A percentile compares a stretch with the other conserved stretches of the same genome.
phyloP scores from a whole-genome alignment of 2,888 invertebrate genomes.

The Epistrophe eligans region DNA sequence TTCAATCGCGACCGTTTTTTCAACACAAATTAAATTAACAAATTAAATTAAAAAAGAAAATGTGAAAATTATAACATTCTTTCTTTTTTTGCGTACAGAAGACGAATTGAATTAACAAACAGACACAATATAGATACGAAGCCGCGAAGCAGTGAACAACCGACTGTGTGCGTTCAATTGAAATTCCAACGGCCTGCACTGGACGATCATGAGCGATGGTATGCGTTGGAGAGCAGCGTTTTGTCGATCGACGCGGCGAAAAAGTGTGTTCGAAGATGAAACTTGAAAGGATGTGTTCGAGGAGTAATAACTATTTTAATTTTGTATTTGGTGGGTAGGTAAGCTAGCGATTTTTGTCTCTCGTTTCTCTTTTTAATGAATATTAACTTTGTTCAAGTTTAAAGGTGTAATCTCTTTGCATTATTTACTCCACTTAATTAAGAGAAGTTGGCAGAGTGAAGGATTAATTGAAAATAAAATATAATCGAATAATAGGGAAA shows the following conservation, averaged over 20 bases:
- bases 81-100: slow-evolving; percentile 40
- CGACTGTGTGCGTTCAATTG: slow-evolving; percentile 75
- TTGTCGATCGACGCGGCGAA: slow-evolving; percentile 48
- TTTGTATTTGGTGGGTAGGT: neutral
- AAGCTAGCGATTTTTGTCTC: too few species aligned
- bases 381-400: too few species aligned
- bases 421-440: too few species aligned
- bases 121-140: slow-evolving; percentile 55
- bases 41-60: slow-evolving; percentile 23
- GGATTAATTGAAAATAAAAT: too few species aligned
- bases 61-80: slow-evolving; percentile 9
- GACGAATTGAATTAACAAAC: slow-evolving; percentile 66
- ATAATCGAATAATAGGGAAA: too few species aligned
- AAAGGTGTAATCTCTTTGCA: too few species aligned
- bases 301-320: neutral
- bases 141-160: slow-evolving; percentile 70
- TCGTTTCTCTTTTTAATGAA: too few species aligned
- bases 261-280: slow-evolving; percentile 40
- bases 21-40: slow-evolving; percentile 18
- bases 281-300: neutral
- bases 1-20: slow-evolving; percentile 53
- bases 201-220: slow-evolving; percentile 52
- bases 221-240: slow-evolving; percentile 22
- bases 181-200: slow-evolving; percentile 72
- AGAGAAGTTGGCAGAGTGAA: too few species aligned